Evolutionary conservation across 2,113 vertebrate genomes (phyloP).

Genomic region (Phalacrocorax aristotelis): DNA sequence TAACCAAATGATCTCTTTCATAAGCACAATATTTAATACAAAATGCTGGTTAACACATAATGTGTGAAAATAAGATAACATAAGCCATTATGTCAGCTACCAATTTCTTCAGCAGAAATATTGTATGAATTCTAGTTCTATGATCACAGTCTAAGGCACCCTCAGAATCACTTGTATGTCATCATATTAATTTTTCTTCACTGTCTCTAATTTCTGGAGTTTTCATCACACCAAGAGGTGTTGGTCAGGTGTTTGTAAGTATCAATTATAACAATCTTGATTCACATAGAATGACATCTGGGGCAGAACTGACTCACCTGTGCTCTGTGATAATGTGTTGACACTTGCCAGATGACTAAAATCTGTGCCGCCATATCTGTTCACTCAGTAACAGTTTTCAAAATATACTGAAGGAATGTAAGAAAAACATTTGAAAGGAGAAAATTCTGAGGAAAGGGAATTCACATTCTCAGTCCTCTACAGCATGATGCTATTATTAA

Average conservation of each 20-base stretch:
- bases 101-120: neutral
- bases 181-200: neutral
- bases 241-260: neutral
- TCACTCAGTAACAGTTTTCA: neutral
- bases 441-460: neutral
- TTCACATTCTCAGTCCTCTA: neutral
- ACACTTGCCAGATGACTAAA: neutral
- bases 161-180: neutral
- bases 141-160: neutral
- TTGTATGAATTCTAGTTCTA: neutral
- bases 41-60: neutral
- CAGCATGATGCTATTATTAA: neutral
- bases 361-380: accelerated
- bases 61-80: neutral
- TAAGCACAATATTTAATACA: neutral
- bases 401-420: neutral
- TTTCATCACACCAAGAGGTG: neutral
- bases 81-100: neutral
- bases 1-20: neutral
- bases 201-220: neutral
- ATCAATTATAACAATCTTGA: neutral
- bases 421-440: neutral
- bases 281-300: neutral
- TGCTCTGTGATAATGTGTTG: neutral
- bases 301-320: neutral